A percentile compares a stretch with the other conserved stretches of the same genome.
Conservation (phyloP, 2,797 vertebrate genomes). For the Rhabdophis nuchalis region DNA sequence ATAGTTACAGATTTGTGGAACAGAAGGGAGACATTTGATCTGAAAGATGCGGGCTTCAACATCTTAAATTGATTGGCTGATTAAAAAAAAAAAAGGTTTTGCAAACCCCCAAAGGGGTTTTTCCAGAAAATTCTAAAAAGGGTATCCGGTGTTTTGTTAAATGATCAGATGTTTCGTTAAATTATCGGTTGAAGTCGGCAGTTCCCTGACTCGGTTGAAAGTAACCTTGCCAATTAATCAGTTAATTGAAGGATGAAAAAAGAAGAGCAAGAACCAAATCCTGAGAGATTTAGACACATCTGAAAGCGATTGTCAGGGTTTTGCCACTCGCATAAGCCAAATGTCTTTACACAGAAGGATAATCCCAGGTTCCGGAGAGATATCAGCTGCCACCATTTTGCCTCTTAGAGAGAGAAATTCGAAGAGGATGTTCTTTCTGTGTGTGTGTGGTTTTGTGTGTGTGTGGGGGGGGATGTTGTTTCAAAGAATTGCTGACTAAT, state of each 20-base stretch:
- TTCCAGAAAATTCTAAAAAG: not conserved
- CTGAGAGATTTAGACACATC: not conserved
- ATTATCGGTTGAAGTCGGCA: constrained; percentile 14
- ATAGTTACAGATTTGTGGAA: not conserved
- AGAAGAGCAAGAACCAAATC: not conserved
- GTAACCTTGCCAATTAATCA: not conserved
- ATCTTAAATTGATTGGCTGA: not conserved
- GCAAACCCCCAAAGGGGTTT: not conserved
- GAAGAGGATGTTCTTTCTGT: not conserved
- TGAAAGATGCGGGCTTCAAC: not conserved
- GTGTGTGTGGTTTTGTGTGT: too few relatives aligned
- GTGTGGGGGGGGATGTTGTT: not conserved
- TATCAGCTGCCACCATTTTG: not conserved
- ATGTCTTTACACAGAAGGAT: not conserved
- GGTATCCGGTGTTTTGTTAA: not conserved
- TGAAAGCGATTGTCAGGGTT: not conserved
- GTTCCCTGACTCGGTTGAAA: not conserved
- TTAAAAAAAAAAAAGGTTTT: not conserved
- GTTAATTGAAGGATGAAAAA: not conserved
- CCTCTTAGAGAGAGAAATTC: not conserved
- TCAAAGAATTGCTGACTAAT: not conserved
- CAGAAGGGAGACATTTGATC: not conserved
- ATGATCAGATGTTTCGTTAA: not conserved
- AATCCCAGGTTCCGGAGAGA: not conserved
- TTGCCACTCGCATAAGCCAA: not conserved